Base-by-base conservation (phyloP, 1,140 invertebrate species). In the Sipha flava region DNA sequence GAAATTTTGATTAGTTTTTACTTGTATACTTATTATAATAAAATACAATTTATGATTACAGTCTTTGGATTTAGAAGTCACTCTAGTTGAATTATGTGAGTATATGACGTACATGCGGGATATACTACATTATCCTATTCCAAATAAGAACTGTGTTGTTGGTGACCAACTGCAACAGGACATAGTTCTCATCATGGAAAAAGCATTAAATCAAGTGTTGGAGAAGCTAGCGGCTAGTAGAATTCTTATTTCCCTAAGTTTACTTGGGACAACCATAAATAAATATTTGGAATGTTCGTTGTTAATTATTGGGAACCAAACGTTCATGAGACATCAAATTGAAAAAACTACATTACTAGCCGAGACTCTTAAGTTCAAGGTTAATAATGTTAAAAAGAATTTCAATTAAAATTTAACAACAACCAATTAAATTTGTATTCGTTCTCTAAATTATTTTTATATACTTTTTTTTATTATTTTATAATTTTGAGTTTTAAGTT, bases 61-160 rank as follows among this genome's bases (percentile, higher is more conserved):
- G 72, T 10, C 21, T 10, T 77, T 57, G 12, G 72, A 77, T 26
- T 57, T 59, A 16, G 72, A 57, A 26, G 72, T 77, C 16, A 57
- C 72, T 40, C 16, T 21, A 16, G 29, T 16, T 10, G 72, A 77
- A 57, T 26, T 77, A 6, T 57, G 52, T 40, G 52, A 77, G 18
- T 1, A 37, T 18, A 14, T 77, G 18, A 18, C 21, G 0, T 59
- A 77, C 49, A 77, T 77, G 52, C 49, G 34, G n/a, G 52, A 77
- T 3, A 77, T 77, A 9, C 18, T 77, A 29, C 72, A 77, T 45
- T 77, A 59, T 40, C 72, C 72, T 1, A 57, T 77, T 18, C 72
- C 72, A 9, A 77, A 77, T 37, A 77, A 77, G 18, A 57, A 77
- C 2, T 77, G 72, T 43, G 52, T 59, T 9, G 16, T 43, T 40